Base-by-base conservation (phyloP, 2,888 invertebrate genomes). In the Xanthorhoe spadicearia region DNA sequence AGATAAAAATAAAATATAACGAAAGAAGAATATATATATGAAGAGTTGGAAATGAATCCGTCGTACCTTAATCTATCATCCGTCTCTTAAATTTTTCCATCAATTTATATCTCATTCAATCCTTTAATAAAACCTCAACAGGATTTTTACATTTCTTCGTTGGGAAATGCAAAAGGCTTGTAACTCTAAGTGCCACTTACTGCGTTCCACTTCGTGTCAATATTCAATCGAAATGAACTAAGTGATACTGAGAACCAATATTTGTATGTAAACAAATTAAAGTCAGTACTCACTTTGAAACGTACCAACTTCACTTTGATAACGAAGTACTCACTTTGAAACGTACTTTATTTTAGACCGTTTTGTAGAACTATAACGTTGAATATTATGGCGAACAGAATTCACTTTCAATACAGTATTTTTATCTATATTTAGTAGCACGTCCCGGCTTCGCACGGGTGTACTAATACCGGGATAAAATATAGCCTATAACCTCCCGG, bases 91-190 rank as follows among this genome's bases (percentile, higher is more conserved):
- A 38, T 38, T 38, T 28, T n/a, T 15, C 28, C 38, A 13, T 46
- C 38, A 43, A 46, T 48, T 61, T 54, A 46, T 32, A 53, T 32
- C 8, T 49, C 19, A n/a, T 62, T 49, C 8, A 59, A 51, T 19
- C 51, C 35, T 51, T 51, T 59, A 17, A 19, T 59, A 51, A 56
- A 56, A 46, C 56, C 46, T 62, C 38, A 50, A 23, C 56, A 38
- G 56, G 23, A 10, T 57, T 49, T 63, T 56, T 67, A 61, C 38
- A 60, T 64, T 60, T 50, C 49, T 63, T 46, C 28, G n/a, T 32
- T 28, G 9, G 55, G 55, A 71, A 68, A 71, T 69, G 69, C 69
- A 69, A 50, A 66, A 71, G 69, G 23, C 68, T 63, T 71, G 68
- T 71, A 38, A 35, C 61, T 57, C 32, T 59, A 64, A 71, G 69